These are phyloP conservation scores for Coboldia fuscipes DNA, from an alignment of 1,140 invertebrate genomes.

Conservation along the genomic window DNA sequence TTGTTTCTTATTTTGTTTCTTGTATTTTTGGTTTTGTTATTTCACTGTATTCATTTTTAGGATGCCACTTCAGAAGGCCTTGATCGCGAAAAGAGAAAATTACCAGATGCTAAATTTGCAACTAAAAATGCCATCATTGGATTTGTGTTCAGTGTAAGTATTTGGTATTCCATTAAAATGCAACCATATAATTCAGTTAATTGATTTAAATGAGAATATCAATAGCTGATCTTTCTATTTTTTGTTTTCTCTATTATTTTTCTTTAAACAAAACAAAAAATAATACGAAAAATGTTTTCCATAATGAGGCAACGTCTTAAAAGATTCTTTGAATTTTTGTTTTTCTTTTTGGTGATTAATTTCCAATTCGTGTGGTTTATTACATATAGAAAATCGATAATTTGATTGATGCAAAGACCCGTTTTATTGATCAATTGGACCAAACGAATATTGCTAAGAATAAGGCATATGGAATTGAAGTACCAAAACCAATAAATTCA, in stretches of 20 bases:
- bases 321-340: neutral
- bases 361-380: constrained; percentile 2
- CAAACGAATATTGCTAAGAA: constrained; percentile 48
- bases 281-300: neutral
- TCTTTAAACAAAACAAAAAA: neutral
- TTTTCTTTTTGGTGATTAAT: neutral
- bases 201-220: neutral
- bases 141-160: constrained; percentile 59
- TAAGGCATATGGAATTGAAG: constrained; percentile 43
- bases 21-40: constrained; percentile 4
- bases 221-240: neutral
- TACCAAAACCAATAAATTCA: constrained; percentile 25
- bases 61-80: constrained; percentile 13
- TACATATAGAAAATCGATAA: constrained; percentile 50
- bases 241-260: neutral
- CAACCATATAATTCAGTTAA: no score
- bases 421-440: constrained; percentile 39
- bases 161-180: neutral
- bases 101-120: constrained; percentile 42
- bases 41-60: constrained; percentile 8
- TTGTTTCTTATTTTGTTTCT: no score
- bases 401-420: constrained; percentile 50
- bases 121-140: constrained; percentile 51
- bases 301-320: neutral
- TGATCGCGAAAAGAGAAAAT: constrained; percentile 45